phyloP scores from a whole-genome alignment of 2,888 invertebrate species.

The Cotesia congregata region DNA sequence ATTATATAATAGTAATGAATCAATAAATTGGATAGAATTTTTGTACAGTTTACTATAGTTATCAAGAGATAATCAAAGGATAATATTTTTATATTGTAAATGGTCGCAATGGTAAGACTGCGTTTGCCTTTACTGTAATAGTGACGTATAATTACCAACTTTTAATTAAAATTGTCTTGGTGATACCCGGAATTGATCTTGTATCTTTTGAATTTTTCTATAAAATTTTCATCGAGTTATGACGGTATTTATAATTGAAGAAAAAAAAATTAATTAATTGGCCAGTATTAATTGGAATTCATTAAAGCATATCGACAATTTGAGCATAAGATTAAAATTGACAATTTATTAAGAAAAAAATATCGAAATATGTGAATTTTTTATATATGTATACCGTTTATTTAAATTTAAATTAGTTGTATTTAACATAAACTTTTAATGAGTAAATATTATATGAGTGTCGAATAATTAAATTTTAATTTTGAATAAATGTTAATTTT shows the following conservation, averaged over 20 bases:
- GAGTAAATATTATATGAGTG: neutral
- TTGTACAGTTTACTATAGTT: neutral
- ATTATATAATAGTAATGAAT: neutral
- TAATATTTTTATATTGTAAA: conserved; percentile 58
- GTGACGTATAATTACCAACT: conserved; percentile 20
- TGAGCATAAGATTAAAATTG: neutral
- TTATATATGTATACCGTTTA: neutral
- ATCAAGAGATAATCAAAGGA: conserved; percentile 9
- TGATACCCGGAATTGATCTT: neutral
- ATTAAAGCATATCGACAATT: neutral
- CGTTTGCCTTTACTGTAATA: conserved; percentile 56
- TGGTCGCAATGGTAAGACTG: conserved; percentile 55
- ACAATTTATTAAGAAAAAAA: neutral
- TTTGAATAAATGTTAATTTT: neutral
- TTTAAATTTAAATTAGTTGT: neutral
- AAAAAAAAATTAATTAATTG: neutral
- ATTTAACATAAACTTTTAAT: neutral
- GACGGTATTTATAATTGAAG: neutral
- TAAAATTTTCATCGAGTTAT: neutral
- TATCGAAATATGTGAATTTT: neutral
- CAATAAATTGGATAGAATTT: neutral
- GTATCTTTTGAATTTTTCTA: neutral
- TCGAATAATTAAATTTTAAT: neutral
- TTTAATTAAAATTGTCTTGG: neutral
- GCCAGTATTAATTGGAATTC: neutral